Percentiles rank a stretch among this genome's conserved stretches.
These are phyloP conservation scores for Napeogenes inachia DNA, from an alignment of 2,888 invertebrate species.

Conservation along the genomic window DNA sequence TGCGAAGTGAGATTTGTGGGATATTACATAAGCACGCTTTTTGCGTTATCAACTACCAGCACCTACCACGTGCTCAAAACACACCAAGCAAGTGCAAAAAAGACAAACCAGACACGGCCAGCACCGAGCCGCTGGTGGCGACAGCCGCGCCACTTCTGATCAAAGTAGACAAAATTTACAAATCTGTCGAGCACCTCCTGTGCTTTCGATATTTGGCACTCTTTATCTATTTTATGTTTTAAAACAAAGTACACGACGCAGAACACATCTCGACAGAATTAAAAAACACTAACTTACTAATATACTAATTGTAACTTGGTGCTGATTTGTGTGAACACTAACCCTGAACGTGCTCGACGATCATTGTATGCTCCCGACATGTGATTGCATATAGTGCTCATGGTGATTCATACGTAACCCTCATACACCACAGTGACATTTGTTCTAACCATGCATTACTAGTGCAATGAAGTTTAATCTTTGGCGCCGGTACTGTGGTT, in stretches of 20 bases:
- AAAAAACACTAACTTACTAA: conserved; percentile 39
- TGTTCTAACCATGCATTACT: conserved; percentile 30
- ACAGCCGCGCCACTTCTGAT: conserved; percentile 53
- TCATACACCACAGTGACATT: conserved; percentile 32
- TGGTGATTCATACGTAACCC: conserved; percentile 30
- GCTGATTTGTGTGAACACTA: conserved; percentile 45
- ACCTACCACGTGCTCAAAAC: conserved; percentile 20
- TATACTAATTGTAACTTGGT: conserved; percentile 35
- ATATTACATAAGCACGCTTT: not conserved
- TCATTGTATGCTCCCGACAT: conserved; percentile 34
- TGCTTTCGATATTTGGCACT: conserved; percentile 74
- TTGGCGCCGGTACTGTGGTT: conserved; percentile 18
- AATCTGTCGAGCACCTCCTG: conserved; percentile 71
- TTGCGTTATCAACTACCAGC: not conserved
- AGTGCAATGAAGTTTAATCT: conserved; percentile 14
- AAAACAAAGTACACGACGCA: conserved; percentile 49
- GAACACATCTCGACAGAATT: conserved; percentile 36
- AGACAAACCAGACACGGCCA: conserved; percentile 41
- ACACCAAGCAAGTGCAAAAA: conserved; percentile 47
- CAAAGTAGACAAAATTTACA: conserved; percentile 68
- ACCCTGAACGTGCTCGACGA: conserved; percentile 34
- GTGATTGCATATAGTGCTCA: conserved; percentile 28
- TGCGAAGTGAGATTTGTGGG: conserved; percentile 32
- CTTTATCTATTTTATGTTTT: conserved; percentile 59
- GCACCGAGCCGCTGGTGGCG: conserved; percentile 52